Evolutionary conservation across 2,888 invertebrate genomes (phyloP).

Genomic region (Lapara coniferarum): DNA sequence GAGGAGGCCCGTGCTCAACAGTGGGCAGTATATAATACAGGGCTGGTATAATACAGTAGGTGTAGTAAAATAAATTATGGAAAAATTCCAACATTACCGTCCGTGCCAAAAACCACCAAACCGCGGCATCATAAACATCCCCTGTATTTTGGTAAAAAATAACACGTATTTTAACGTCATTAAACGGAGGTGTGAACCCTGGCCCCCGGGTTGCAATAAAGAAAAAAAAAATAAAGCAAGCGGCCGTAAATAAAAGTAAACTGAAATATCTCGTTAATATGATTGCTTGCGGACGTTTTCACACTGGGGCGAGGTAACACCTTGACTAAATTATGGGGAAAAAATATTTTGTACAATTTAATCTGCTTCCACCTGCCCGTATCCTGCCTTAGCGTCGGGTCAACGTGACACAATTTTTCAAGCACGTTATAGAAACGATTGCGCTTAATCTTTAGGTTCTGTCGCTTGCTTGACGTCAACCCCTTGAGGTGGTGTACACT

Average conservation of each 20-base stretch:
- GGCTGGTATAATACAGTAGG: no score
- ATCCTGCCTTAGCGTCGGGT: no score
- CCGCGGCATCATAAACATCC: neutral
- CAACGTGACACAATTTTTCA: no score
- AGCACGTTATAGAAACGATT: no score
- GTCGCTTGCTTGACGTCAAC: no score
- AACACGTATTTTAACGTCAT: constrained; percentile 19
- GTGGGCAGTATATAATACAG: no score
- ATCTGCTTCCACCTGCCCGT: no score
- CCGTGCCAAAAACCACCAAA: neutral
- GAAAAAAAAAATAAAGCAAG: constrained; percentile 51
- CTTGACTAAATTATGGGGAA: neutral
- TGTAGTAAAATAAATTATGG: no score
- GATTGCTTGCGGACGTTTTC: constrained; percentile 34
- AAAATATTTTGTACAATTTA: no score
- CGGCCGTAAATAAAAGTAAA: constrained; percentile 43
- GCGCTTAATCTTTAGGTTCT: no score
- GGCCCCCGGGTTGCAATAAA: constrained; percentile 17
- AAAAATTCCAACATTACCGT: neutral
- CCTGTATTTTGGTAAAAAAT: constrained; percentile 1
- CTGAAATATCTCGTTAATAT: constrained; percentile 41
- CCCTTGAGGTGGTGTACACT: no score
- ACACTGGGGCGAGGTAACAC: neutral
- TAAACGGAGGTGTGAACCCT: constrained; percentile 37
- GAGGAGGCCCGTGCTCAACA: no score